Base-by-base conservation (phyloP, 2,113 vertebrate species). In the Orcinus orca region DNA sequence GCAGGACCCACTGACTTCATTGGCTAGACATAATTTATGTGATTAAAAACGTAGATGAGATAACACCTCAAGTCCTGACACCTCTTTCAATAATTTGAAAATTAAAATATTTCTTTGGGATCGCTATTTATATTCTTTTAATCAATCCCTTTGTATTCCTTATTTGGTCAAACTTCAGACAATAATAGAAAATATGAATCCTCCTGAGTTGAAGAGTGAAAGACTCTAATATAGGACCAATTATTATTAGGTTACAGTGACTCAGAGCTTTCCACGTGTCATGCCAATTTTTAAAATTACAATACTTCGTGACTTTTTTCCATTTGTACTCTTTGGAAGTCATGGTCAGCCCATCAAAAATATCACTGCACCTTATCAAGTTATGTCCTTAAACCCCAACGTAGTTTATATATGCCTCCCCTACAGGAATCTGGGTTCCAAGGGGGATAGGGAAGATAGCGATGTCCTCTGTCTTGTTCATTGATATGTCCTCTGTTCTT, bases 371-470 rank as follows among this genome's bases (percentile, higher is more conserved):
- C 8, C 36, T 44, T n/a, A 67, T 11, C 44, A 68, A 36, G 53
- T 15, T 60, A 14, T 26, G 21, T 50, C 41, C 17, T 31, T 13
- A 47, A 67, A 71, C 8, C 26, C 23, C 21, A 21, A 10, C 3
- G 3, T 26, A 14, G 8, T 88, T 65, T 53, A 53, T 38, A 9
- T 18, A 38, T 10, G n/a, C 47, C 58, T 86, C 15, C 50, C 14
- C 17, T 93, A 17, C 0, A 29, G 53, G 80, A 50, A 31, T 10
- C 70, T 76, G 53, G 21, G 12, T 33, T 44, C 73, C 3, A 15
- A 1, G 20, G 53, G 17, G 3, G 2, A 8, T 14, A 7, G 13
- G 53, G 13, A 13, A 33, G 3, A 80, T 1, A 18, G 23, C 8
- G 29, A 15, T 3, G 6, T 38, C 41, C 33, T 60, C 63, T 18